Evolutionary conservation across 2,888 invertebrate genomes (phyloP), one percentile per base, ranked within the genome.

Genomic region (Parelbella ahira): DNA sequence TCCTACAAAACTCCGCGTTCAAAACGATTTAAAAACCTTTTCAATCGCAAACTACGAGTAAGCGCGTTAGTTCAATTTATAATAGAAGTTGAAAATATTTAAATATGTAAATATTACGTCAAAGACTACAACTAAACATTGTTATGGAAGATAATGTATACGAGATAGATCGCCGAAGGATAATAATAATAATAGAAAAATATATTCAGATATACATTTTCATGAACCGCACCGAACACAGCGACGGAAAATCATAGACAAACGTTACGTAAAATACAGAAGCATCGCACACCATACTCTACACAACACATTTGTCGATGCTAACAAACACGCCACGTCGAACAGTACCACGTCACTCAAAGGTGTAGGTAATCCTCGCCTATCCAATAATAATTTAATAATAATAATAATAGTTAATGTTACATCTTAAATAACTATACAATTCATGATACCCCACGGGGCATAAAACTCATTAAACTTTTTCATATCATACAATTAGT

Each of bases 361-460:
- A 11, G 18, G 13, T 33, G 27, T 20, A 32, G 33, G 25, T 23
- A 9, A 4, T 34, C 38, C 37, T 37, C 42, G 37, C 41, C 43
- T 41, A 46, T 25, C 44, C 44, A 45, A 45, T 44, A 48, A 47
- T 48, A 49, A 52, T 53, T 52, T 15, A 15, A 15, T 62, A 63
- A 63, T 41, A 33, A 54, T 64, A 66, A 63, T 70, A 62, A 56
- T 67, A 55, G 49, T 70, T 70, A 75, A 68, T 68, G 66, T 73
- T 78, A 82, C 69, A 69, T 60, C 78, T 82, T 80, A 80, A 61
- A 70, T 78, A 78, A 69, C 80, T 83, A 75, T 83, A 82, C 81
- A 83, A 65, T 70, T 68, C 60, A 75, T 68, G 68, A 64, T 53
- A 62, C 64, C 71, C 61, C 53, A 58, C 56, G 60, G 63, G 71